Conservation (phyloP, 92 coral and sea anemone genomes). For the Bergia sp. region DNA sequence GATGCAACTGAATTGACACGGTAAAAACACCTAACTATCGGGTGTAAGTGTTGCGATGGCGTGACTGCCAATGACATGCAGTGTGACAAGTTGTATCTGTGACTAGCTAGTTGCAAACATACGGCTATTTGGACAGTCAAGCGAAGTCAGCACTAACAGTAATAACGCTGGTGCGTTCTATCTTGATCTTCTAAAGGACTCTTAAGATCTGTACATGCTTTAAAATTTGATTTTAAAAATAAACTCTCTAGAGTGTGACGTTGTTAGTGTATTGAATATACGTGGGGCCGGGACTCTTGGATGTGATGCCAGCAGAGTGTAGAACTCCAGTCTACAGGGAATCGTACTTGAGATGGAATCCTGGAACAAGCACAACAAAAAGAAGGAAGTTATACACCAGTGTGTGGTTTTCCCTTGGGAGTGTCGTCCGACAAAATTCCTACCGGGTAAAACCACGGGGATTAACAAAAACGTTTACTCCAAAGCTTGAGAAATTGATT, state of each 20-base stretch:
- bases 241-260: conserved; percentile 12
- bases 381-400: background rate
- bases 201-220: background rate
- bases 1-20: background rate
- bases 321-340: background rate
- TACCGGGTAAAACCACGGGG: too few species aligned
- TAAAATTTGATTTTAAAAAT: conserved; percentile 1
- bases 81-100: background rate
- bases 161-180: background rate
- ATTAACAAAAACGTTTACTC: too few species aligned
- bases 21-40: background rate
- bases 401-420: background rate
- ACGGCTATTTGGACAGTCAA: background rate
- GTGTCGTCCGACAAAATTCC: background rate
- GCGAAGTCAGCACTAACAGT: background rate
- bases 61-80: background rate
- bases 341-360: conserved; percentile 28
- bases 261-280: background rate
- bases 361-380: background rate
- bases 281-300: background rate
- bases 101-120: too few species aligned
- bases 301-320: background rate
- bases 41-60: background rate
- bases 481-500: too few species aligned
- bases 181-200: background rate